Percentiles rank a stretch among this genome's conserved stretches.
Conservation (phyloP, 2,888 invertebrate genomes). For the Sinodicranocentrus sp. region DNA sequence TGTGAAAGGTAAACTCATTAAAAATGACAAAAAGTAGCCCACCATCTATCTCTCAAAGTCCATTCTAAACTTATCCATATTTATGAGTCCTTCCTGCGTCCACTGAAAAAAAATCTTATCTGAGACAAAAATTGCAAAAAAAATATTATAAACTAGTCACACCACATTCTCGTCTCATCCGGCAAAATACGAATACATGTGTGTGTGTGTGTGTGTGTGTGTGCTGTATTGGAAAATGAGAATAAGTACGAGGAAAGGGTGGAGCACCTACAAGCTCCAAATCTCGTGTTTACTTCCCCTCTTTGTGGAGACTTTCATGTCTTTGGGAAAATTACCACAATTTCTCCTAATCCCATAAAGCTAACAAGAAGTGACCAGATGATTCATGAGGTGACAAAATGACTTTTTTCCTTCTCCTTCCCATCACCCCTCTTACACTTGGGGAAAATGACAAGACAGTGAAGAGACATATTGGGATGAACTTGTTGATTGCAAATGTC, state of each 20-base stretch:
- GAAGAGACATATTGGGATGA: background rate
- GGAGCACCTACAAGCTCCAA: slow-evolving; percentile 38
- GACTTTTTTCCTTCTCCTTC: background rate
- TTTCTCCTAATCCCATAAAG: background rate
- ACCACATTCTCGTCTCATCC: too few relatives aligned
- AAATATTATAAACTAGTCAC: too few relatives aligned
- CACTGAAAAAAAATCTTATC: too few relatives aligned
- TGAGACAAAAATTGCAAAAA: too few relatives aligned
- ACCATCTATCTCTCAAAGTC: too few relatives aligned
- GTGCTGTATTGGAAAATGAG: background rate
- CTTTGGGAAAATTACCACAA: background rate
- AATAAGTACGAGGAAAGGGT: slow-evolving; percentile 52
- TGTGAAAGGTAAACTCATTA: too few relatives aligned
- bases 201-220: background rate
- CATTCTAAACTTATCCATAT: too few relatives aligned
- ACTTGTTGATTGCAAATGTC: slow-evolving; percentile 47
- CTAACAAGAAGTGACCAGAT: slow-evolving; percentile 60
- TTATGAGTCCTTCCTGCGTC: too few relatives aligned
- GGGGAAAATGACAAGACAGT: too few relatives aligned
- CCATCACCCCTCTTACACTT: too few relatives aligned
- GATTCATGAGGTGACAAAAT: slow-evolving; percentile 65
- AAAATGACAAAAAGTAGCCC: too few relatives aligned
- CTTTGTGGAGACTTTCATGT: slow-evolving; percentile 2
- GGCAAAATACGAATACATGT: too few relatives aligned
- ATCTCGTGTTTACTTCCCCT: slow-evolving; percentile 24